Evolutionary conservation across 2,888 invertebrate species (phyloP).

Genomic region (Petrophora chlorosata): DNA sequence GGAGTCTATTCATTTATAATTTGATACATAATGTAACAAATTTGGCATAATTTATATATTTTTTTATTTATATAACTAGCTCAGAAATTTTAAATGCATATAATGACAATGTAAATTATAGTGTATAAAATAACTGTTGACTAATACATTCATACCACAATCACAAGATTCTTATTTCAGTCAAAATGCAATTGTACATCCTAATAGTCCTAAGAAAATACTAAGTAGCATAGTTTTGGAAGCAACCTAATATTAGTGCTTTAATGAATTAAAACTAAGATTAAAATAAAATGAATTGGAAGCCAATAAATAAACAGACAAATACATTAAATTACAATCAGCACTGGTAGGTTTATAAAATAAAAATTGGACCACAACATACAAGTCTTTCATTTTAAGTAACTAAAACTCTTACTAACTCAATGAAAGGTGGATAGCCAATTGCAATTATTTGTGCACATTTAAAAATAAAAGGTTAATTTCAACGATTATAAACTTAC

Average conservation of each 20-base stretch:
- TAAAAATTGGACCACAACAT: conserved; percentile 77
- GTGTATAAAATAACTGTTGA: conserved; percentile 62
- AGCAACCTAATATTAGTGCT: conserved; percentile 78
- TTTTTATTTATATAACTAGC: conserved; percentile 65
- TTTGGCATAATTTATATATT: conserved; percentile 75
- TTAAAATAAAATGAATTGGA: conserved; percentile 54
- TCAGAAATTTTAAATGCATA: conserved; percentile 74
- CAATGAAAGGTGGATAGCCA: conserved; percentile 35
- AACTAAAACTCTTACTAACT: conserved; percentile 37
- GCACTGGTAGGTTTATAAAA: conserved; percentile 45
- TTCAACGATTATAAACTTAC: conserved; percentile 31
- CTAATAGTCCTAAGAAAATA: conserved; percentile 57
- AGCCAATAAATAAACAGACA: conserved; percentile 58
- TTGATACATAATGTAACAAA: conserved; percentile 72
- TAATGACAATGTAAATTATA: conserved; percentile 65
- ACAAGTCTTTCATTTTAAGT: conserved; percentile 69
- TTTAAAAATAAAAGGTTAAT: conserved; percentile 40
- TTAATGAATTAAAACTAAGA: conserved; percentile 56
- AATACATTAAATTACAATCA: conserved; percentile 37
- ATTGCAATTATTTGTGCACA: conserved; percentile 49
- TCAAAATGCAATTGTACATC: conserved; percentile 72
- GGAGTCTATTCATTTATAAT: conserved; percentile 55
- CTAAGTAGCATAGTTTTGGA: conserved; percentile 71
- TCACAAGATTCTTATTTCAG: conserved; percentile 74
- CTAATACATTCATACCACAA: conserved; percentile 73